A percentile compares a stretch with the other conserved stretches of the same genome.
Evolutionary conservation across 2,113 vertebrate species (phyloP).

Genomic region (Lophura nycthemera): DNA sequence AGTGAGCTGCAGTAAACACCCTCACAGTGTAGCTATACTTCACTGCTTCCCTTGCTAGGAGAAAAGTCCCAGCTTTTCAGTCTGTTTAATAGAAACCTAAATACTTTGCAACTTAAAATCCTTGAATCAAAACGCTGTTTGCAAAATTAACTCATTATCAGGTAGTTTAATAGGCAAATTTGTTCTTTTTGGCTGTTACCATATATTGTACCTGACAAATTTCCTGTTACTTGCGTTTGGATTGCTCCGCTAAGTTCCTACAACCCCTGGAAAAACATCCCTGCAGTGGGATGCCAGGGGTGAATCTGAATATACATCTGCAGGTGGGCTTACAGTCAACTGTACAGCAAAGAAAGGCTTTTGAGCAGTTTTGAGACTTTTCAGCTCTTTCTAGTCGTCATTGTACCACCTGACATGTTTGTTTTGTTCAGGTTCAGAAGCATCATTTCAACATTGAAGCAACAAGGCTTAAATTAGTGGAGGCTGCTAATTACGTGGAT

Average conservation of each 20-base stretch:
- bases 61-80: background rate
- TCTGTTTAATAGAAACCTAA: background rate
- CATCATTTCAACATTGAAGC: conserved; percentile 77
- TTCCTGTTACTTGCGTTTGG: background rate
- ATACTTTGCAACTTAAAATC: background rate
- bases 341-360: background rate
- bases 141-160: background rate
- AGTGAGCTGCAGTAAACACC: background rate
- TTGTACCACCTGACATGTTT: conserved; percentile 1
- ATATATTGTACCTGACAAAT: background rate
- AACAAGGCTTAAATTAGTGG: conserved; percentile 87
- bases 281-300: background rate
- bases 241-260: background rate
- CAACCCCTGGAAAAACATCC: fast-evolving
- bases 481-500: conserved; percentile 94
- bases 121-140: background rate
- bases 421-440: conserved; percentile 86
- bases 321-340: background rate
- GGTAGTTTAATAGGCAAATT: background rate
- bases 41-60: background rate
- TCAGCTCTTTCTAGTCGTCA: background rate
- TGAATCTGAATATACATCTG: background rate
- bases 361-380: background rate
- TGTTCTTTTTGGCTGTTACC: background rate
- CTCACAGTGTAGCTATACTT: fast-evolving